These are phyloP conservation scores for Ruditapes philippinarum DNA, from an alignment of 1,140 invertebrate genomes.

Conservation along the genomic window DNA sequence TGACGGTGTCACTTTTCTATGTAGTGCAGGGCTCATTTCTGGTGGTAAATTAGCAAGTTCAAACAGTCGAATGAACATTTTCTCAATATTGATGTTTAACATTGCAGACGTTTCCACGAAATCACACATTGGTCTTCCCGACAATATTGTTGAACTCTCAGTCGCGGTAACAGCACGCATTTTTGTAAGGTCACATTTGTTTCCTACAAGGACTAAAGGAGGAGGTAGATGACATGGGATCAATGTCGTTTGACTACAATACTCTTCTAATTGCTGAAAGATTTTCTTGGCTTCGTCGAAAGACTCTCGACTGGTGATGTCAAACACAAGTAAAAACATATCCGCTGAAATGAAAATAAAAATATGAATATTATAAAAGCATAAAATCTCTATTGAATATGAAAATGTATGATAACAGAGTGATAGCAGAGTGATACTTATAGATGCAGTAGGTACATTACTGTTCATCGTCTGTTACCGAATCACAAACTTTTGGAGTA, in stretches of 20 bases:
- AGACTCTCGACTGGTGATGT: conserved; percentile 94
- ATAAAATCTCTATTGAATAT: too few relatives aligned
- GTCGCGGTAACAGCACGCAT: conserved; percentile 88
- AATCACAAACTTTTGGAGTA: too few relatives aligned
- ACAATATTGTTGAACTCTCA: conserved; percentile 76
- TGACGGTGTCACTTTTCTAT: conserved; percentile 87
- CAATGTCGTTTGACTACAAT: conserved; percentile 67
- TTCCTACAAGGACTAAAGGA: conserved; percentile 94
- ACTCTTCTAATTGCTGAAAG: conserved; percentile 93
- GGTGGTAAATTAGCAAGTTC: conserved; percentile 92
- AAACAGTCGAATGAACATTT: conserved; percentile 94
- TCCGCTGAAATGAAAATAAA: conserved; percentile 91
- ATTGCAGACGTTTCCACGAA: conserved; percentile 94
- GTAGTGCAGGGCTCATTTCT: conserved; percentile 96
- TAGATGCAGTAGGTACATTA: too few relatives aligned
- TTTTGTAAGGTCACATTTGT: conserved; percentile 92
- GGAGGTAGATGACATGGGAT: conserved; percentile 87
- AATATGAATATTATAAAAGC: too few relatives aligned
- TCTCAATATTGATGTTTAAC: conserved; percentile 92
- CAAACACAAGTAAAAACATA: conserved; percentile 94
- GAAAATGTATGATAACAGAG: too few relatives aligned
- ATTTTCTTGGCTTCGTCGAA: conserved; percentile 94
- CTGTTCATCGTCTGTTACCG: too few relatives aligned
- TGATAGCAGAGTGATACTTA: too few relatives aligned
- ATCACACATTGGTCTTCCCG: conserved; percentile 88